A percentile compares a stretch with the other conserved stretches of the same genome.
These are phyloP conservation scores for Zaprionus gabonicus DNA, from an alignment of 1,140 invertebrate species.

Conservation along the genomic window DNA sequence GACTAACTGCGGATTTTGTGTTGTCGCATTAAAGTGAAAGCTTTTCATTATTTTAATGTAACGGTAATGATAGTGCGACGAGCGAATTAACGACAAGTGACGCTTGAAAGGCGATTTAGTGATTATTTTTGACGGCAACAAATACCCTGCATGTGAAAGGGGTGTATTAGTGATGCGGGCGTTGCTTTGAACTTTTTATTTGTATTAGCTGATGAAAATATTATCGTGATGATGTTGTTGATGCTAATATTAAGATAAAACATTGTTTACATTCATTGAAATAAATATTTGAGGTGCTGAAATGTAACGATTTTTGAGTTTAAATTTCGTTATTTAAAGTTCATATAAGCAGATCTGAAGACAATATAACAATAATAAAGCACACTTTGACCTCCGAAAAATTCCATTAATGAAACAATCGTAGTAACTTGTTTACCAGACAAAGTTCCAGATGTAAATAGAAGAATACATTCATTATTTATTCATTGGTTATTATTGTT, in stretches of 20 bases:
- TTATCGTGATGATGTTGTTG: no score
- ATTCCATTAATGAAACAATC: neutral
- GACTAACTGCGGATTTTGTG: slow-evolving; percentile 37
- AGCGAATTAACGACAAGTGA: slow-evolving; percentile 10
- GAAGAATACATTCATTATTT: slow-evolving; percentile 57
- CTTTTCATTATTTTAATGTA: slow-evolving; percentile 56
- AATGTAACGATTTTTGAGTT: no score
- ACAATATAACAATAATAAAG: no score
- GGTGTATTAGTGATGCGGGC: slow-evolving; percentile 23
- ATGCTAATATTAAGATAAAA: no score
- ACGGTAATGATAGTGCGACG: slow-evolving; percentile 32
- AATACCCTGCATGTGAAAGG: slow-evolving; percentile 1
- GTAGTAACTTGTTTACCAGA: neutral
- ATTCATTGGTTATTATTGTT: slow-evolving; percentile 16
- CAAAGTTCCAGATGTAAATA: neutral
- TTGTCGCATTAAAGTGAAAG: slow-evolving; percentile 43
- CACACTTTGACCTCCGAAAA: neutral
- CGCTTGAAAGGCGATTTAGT: slow-evolving; percentile 21
- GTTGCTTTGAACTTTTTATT: neutral
- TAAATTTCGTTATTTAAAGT: no score
- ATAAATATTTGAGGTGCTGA: no score
- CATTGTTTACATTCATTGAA: no score
- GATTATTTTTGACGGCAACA: slow-evolving; percentile 7
- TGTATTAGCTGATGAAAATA: no score
- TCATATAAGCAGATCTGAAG: no score